These are phyloP conservation scores for Platycheirus albimanus DNA, from an alignment of 2,888 invertebrate genomes.

Conservation along the genomic window DNA sequence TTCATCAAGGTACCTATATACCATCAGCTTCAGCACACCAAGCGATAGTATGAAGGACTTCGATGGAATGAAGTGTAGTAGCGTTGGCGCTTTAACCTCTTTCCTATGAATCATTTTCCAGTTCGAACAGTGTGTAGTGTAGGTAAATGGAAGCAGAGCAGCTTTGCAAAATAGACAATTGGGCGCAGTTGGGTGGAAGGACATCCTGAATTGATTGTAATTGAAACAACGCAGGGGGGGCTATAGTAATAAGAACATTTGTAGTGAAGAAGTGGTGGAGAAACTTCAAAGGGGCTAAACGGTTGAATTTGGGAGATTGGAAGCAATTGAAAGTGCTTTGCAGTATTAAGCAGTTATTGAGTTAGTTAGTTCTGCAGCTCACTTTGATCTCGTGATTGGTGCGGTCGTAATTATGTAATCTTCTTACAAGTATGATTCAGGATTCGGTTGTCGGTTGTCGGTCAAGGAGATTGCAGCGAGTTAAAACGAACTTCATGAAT, in stretches of 20 bases:
- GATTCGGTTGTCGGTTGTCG: too few relatives aligned
- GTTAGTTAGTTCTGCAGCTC: background rate
- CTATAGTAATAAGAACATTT: constrained; percentile 9
- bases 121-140: too few relatives aligned
- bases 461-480: too few relatives aligned
- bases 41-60: constrained; percentile 20
- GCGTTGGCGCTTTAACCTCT: background rate
- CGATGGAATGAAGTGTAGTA: constrained; percentile 15
- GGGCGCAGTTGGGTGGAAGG: constrained; percentile 39
- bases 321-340: background rate
- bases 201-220: constrained; percentile 55
- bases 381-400: background rate
- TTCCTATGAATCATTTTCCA: constrained; percentile 41
- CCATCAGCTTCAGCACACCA: background rate
- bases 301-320: background rate
- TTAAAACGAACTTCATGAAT: too few relatives aligned
- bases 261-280: background rate
- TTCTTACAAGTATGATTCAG: too few relatives aligned
- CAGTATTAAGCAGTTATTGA: background rate
- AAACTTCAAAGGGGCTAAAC: background rate
- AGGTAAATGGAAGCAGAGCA: background rate
- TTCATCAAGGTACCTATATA: constrained; percentile 20
- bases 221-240: constrained; percentile 33
- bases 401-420: background rate
- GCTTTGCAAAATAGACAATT: constrained; percentile 44